Percentiles rank a stretch among this genome's conserved stretches.
Evolutionary conservation across 1,140 invertebrate species (phyloP).

Genomic region (Drosophila quadrilineata): DNA sequence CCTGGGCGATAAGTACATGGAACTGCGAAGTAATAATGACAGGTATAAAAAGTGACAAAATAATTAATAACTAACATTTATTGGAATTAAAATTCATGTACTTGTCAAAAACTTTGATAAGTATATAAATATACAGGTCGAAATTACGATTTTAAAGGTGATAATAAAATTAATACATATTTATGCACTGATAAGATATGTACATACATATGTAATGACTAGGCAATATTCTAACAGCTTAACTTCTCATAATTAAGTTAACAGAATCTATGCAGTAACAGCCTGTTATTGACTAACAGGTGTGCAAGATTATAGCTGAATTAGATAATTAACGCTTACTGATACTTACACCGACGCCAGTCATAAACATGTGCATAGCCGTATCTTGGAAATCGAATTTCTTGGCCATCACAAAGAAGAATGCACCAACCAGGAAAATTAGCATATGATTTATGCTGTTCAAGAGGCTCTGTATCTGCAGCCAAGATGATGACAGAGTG

Average conservation of each 20-base stretch:
- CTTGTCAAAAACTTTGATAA: neutral
- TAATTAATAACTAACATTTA: neutral
- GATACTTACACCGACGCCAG: conserved; percentile 58
- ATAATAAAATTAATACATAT: too few relatives aligned
- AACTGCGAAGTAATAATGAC: conserved; percentile 46
- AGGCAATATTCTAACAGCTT: neutral
- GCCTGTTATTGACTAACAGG: neutral
- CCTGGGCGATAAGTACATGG: conserved; percentile 69
- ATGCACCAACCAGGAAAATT: conserved; percentile 60
- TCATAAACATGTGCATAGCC: conserved; percentile 76
- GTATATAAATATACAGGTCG: too few relatives aligned
- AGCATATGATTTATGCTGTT: conserved; percentile 75
- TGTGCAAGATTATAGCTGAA: too few relatives aligned
- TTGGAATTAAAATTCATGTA: neutral
- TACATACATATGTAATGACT: conserved; percentile 2
- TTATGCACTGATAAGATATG: too few relatives aligned
- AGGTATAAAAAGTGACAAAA: conserved; percentile 9
- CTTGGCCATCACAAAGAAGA: conserved; percentile 63
- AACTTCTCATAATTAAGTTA: too few relatives aligned
- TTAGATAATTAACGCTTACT: too few relatives aligned
- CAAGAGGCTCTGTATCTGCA: conserved; percentile 65
- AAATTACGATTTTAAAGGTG: too few relatives aligned
- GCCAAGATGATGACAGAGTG: conserved; percentile 27
- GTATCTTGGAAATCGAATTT: conserved; percentile 69
- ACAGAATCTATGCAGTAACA: too few relatives aligned